phyloP scores from a whole-genome alignment of 1,140 invertebrate genomes.

The Sipha flava region DNA sequence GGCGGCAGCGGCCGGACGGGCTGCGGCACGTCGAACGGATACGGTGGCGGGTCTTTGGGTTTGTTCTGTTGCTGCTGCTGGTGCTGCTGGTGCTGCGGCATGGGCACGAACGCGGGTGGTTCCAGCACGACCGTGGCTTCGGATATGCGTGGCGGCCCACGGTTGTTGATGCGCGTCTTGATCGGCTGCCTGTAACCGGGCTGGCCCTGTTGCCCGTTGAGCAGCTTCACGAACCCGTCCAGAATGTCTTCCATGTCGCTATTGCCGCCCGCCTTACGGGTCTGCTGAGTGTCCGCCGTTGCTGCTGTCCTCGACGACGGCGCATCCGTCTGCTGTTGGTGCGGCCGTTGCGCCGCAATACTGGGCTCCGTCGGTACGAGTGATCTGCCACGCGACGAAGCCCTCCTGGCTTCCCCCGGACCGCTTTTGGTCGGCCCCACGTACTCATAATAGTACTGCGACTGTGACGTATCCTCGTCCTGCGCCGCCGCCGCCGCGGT shows the following conservation, averaged over 20 bases:
- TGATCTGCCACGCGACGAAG: conserved; percentile 34
- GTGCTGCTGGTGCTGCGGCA: conserved; percentile 13
- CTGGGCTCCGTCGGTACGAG: conserved; percentile 34
- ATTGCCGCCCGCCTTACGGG: conserved; percentile 46
- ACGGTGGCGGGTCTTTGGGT: conserved; percentile 50
- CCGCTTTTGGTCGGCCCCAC: not conserved
- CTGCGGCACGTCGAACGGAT: conserved; percentile 59
- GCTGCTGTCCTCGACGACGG: no score
- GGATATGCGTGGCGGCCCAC: conserved; percentile 72
- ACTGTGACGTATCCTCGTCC: conserved; percentile 1
- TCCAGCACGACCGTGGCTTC: conserved; percentile 66
- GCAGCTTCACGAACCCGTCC: conserved; percentile 75
- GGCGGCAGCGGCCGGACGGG: conserved; percentile 39
- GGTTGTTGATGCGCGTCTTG: conserved; percentile 71
- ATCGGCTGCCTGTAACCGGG: conserved; percentile 47
- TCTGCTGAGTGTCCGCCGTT: conserved; percentile 47
- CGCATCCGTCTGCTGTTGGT: conserved; percentile 40
- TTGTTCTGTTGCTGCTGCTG: not conserved
- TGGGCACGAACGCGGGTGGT: conserved; percentile 42
- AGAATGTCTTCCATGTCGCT: conserved; percentile 85
- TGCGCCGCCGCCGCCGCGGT: not conserved
- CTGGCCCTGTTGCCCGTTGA: conserved; percentile 67
- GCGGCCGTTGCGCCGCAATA: conserved; percentile 29
- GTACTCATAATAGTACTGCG: conserved; percentile 25
- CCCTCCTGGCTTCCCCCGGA: conserved; percentile 35